Percentiles rank a stretch among this genome's conserved stretches.
These are phyloP conservation scores for Aporophyla nigra DNA, from an alignment of 2,888 invertebrate species.

Conservation along the genomic window DNA sequence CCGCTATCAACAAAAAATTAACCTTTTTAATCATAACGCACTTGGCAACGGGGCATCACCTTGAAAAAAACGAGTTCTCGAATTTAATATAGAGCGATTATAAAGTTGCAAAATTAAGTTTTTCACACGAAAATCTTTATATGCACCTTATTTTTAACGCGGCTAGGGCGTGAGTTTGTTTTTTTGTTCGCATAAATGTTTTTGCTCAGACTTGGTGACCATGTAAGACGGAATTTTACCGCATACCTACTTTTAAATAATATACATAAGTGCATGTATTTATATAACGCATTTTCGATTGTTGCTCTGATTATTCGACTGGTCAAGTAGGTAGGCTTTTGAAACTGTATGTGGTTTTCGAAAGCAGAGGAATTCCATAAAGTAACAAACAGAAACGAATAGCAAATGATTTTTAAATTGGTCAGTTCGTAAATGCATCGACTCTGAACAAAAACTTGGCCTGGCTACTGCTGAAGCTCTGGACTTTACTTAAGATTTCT, in stretches of 20 bases:
- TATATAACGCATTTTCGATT: constrained; percentile 49
- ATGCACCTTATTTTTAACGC: constrained; percentile 54
- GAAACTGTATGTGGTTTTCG: constrained; percentile 9
- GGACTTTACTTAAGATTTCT: neutral
- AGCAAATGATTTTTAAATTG: neutral
- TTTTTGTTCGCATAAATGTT: constrained; percentile 20
- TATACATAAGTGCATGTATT: constrained; percentile 39
- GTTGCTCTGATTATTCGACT: constrained; percentile 54
- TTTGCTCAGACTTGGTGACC: constrained; percentile 38
- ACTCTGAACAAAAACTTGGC: neutral
- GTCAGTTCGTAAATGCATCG: neutral
- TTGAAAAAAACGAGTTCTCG: constrained; percentile 76
- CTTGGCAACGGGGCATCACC: constrained; percentile 74
- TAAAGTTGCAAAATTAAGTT: constrained; percentile 63
- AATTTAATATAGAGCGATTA: constrained; percentile 80
- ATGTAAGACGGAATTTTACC: constrained; percentile 61
- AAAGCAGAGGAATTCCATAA: neutral
- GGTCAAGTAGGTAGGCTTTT: constrained; percentile 20
- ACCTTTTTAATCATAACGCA: constrained; percentile 60
- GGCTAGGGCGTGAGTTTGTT: constrained; percentile 45
- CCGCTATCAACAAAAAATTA: constrained; percentile 59
- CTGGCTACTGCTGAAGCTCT: neutral
- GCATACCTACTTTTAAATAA: constrained; percentile 60
- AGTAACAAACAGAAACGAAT: no score
- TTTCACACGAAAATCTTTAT: constrained; percentile 36